These are phyloP conservation scores for Zaprionus vittiger DNA, from an alignment of 1,140 invertebrate species.

Conservation along the genomic window DNA sequence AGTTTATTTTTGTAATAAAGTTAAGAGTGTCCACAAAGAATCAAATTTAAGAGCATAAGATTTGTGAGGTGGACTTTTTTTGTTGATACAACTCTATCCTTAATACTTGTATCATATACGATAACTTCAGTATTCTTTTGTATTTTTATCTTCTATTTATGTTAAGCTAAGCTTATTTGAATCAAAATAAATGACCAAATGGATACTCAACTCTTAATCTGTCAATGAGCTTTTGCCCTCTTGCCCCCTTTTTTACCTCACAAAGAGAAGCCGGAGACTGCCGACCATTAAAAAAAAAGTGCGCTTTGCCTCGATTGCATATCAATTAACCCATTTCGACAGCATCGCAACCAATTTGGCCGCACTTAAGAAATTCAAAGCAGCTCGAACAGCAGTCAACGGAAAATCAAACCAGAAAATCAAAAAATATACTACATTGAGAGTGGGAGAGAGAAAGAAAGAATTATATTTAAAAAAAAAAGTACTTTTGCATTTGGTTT, in stretches of 20 bases:
- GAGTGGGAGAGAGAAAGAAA: slow-evolving; percentile 7
- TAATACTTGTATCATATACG: no score
- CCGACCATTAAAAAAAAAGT: no score
- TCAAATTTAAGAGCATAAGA: no score
- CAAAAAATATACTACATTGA: slow-evolving; percentile 17
- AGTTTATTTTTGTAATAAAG: no score
- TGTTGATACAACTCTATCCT: no score
- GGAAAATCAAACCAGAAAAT: slow-evolving; percentile 31
- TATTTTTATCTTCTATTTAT: background rate
- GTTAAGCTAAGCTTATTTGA: background rate
- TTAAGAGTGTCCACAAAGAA: no score
- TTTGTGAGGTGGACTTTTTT: no score
- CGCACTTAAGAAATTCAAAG: slow-evolving; percentile 57
- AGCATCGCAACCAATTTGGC: slow-evolving; percentile 43
- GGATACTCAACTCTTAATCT: background rate
- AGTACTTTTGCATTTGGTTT: slow-evolving; percentile 45
- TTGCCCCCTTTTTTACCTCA: background rate
- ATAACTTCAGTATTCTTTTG: background rate
- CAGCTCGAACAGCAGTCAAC: slow-evolving; percentile 13
- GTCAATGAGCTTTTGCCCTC: background rate
- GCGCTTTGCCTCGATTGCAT: slow-evolving; percentile 42
- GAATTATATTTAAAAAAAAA: background rate
- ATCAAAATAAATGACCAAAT: background rate
- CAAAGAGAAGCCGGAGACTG: background rate
- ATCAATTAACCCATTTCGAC: slow-evolving; percentile 53